Evolutionary conservation across 2,113 vertebrate genomes (phyloP).

Genomic region (Sphyrna mokarran): DNA sequence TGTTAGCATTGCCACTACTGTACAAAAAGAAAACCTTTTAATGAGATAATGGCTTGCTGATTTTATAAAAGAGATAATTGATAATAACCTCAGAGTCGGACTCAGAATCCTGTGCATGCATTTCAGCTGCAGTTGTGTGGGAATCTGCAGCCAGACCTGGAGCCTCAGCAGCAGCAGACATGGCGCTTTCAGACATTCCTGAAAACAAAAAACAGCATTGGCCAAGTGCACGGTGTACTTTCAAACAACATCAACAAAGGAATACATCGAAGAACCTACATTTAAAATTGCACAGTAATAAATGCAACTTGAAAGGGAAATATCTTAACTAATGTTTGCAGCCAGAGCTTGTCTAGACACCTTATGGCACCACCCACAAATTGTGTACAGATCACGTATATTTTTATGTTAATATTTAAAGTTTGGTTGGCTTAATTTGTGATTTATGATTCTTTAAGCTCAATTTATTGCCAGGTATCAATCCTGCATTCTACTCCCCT

Average conservation of each 20-base stretch:
- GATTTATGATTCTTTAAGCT: conserved; percentile 5
- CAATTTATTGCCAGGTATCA: neutral
- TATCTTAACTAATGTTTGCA: conserved; percentile 17
- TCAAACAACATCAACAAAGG: conserved; percentile 26
- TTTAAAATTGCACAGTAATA: neutral
- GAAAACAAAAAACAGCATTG: conserved; percentile 52
- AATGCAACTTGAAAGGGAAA: conserved; percentile 8
- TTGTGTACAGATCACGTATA: neutral
- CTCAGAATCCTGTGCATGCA: conserved; percentile 55
- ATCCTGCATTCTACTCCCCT: neutral
- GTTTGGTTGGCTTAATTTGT: neutral
- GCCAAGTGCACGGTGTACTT: conserved; percentile 1
- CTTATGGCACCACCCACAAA: neutral
- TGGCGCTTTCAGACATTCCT: conserved; percentile 61
- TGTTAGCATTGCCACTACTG: neutral
- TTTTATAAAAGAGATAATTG: conserved; percentile 19
- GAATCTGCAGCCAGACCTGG: conserved; percentile 27
- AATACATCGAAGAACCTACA: conserved; percentile 15
- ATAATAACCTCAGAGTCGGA: conserved; percentile 54
- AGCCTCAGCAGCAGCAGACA: conserved; percentile 45
- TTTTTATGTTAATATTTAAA: neutral
- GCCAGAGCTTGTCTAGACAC: neutral
- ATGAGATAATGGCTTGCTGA: neutral
- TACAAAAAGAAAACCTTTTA: neutral
- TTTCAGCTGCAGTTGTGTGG: conserved; percentile 47